Evolutionary conservation across 2,888 invertebrate species (phyloP), one percentile per base, ranked within the genome.

Genomic region (Crematogaster levior): DNA sequence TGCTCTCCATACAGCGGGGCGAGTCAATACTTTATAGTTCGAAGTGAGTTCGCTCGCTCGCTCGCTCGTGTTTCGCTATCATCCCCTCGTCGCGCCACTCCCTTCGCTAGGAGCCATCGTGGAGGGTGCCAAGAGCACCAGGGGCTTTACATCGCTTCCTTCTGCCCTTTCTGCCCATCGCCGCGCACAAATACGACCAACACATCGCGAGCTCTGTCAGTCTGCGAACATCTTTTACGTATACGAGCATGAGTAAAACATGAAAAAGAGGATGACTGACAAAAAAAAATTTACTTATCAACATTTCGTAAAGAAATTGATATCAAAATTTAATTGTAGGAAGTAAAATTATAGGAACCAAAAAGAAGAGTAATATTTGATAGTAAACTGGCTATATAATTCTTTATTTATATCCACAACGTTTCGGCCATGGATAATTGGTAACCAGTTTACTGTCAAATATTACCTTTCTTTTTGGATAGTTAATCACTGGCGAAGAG

Each of bases 11-110:
- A 89, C 88, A 88, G 86, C 85, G 88, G 56, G n/a, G 89, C 84
- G 85, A 90, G 90, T 90, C 90, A 90, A 90, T 90, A 90, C 90
- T 90, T 90, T 86, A 87, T 88, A 87, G 88, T 84, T 84, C 85
- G 86, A 85, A 83, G 87, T 85, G 43, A 85, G 85, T 84, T 43
- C 58, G 60, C 48, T 53, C 21, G 53, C 73, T 48, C 51, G 73
- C 48, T 30, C 51, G 68, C 77, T 63, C 46, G 77, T 63, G 56
- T 65, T 43, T 70, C 60, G 40, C 82, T 72, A 70, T 88, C 86
- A 51, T 63, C 72, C 81, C 68, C 27, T 53, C 63, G 51, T 70
- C 80, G 68, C 30, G 60, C 63, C 65, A 10, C 65, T 70, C 86
- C 82, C 60, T 86, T 70, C 80, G 72, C 81, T 83, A 70, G 68